Evolutionary conservation across 2,113 vertebrate species (phyloP).

Genomic region (Numida meleagris): DNA sequence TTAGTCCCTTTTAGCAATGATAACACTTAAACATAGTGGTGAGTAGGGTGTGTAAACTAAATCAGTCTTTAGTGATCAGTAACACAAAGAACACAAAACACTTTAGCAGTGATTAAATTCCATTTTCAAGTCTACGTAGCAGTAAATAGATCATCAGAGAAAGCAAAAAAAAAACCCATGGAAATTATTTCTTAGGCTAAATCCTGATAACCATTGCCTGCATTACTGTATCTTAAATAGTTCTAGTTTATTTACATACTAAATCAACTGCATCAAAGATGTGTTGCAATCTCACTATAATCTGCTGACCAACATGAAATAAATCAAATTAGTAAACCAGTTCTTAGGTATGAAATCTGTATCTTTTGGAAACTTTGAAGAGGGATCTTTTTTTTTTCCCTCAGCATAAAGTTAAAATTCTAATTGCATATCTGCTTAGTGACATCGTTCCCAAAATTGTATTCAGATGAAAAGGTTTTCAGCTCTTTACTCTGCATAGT

Average conservation of each 20-base stretch:
- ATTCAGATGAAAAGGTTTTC: not conserved
- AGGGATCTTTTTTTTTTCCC: not conserved
- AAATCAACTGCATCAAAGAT: not conserved
- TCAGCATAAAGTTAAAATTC: not conserved
- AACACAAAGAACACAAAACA: not conserved
- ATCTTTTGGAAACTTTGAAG: not conserved
- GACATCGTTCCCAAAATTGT: not conserved
- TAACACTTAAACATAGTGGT: not conserved
- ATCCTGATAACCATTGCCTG: not conserved
- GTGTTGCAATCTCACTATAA: not conserved
- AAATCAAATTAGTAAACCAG: not conserved
- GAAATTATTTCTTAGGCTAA: not conserved
- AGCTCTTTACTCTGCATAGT: not conserved
- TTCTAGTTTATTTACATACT: not conserved
- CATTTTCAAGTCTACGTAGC: not conserved
- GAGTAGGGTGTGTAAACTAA: not conserved
- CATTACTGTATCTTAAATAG: not conserved
- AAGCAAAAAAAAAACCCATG: not conserved
- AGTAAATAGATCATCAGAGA: not conserved
- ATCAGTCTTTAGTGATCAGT: not conserved
- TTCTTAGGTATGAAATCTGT: not conserved
- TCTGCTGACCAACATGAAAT: not conserved
- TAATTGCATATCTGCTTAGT: not conserved
- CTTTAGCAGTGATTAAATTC: not conserved
- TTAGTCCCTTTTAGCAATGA: not conserved